phyloP scores from a whole-genome alignment of 2,113 vertebrate genomes.

The Dolichotis patagonum region DNA sequence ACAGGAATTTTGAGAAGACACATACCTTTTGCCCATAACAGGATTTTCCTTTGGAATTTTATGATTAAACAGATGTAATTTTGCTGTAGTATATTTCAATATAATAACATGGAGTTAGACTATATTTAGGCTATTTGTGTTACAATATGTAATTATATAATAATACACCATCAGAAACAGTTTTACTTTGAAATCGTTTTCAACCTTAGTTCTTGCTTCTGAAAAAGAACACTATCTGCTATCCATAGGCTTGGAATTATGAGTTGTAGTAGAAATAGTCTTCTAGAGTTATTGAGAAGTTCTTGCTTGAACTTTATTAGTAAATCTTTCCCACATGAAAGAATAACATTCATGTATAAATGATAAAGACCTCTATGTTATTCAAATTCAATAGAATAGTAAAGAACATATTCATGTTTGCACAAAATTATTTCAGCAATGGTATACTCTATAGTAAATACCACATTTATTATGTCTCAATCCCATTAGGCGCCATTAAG shows the following conservation, averaged over 20 bases:
- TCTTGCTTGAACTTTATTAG: constrained; percentile 57
- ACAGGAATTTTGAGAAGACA: background rate
- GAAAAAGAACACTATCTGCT: background rate
- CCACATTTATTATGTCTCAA: background rate
- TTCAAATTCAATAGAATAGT: constrained; percentile 47
- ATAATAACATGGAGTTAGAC: background rate
- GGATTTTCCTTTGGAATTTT: background rate
- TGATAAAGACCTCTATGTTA: constrained; percentile 30
- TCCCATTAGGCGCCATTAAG: background rate
- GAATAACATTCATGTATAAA: constrained; percentile 25
- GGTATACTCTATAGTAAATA: background rate
- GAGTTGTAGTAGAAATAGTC: background rate
- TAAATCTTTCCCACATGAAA: constrained; percentile 38
- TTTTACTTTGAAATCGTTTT: constrained; percentile 47
- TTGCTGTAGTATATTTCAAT: constrained; percentile 1
- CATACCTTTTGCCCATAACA: background rate
- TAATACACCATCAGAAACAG: background rate
- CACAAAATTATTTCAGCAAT: background rate
- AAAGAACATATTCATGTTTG: constrained; percentile 40
- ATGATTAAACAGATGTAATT: background rate
- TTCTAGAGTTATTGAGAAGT: constrained; percentile 37
- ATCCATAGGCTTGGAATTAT: constrained; percentile 15
- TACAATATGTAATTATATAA: background rate
- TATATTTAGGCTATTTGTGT: background rate
- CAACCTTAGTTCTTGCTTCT: background rate